Percentiles rank a stretch among this genome's conserved stretches.
These are phyloP conservation scores for Seira musarum DNA, from an alignment of 2,888 invertebrate genomes.

Conservation along the genomic window DNA sequence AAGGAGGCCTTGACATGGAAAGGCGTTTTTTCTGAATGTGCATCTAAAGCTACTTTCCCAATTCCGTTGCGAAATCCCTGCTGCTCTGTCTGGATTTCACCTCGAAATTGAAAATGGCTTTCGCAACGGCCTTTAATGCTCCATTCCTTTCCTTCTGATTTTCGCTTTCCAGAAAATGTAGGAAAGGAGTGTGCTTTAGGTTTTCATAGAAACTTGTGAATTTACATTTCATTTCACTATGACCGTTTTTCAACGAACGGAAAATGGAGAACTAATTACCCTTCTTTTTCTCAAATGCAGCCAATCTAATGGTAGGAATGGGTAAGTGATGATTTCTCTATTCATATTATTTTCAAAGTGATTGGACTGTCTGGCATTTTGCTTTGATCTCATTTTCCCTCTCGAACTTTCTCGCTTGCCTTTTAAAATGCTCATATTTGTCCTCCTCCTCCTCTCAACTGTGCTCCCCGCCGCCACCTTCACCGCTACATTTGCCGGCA, in stretches of 20 bases:
- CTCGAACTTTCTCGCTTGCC: background rate
- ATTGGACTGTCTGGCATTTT: conserved; percentile 54
- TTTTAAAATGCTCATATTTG: background rate
- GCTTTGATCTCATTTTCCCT: conserved; percentile 25
- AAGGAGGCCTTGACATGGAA: no score
- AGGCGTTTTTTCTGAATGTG: no score
- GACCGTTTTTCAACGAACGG: background rate
- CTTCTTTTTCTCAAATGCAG: conserved; percentile 72
- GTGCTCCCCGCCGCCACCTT: no score
- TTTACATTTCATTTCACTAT: background rate
- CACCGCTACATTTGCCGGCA: no score
- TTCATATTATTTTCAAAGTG: conserved; percentile 17
- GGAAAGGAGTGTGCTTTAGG: conserved; percentile 2
- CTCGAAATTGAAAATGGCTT: background rate
- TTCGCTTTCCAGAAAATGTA: background rate
- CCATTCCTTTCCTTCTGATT: background rate
- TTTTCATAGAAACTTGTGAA: background rate
- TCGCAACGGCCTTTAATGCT: background rate
- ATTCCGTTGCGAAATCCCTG: no score
- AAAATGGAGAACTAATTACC: conserved; percentile 41
- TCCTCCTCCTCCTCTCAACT: no score
- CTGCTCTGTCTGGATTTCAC: no score
- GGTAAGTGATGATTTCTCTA: conserved; percentile 76
- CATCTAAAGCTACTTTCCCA: no score
- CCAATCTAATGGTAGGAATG: conserved; percentile 94